Percentiles rank a stretch among this genome's conserved stretches.
These are phyloP conservation scores for Hydrolagus affinis DNA, from an alignment of 2,113 vertebrate genomes.

Conservation along the genomic window DNA sequence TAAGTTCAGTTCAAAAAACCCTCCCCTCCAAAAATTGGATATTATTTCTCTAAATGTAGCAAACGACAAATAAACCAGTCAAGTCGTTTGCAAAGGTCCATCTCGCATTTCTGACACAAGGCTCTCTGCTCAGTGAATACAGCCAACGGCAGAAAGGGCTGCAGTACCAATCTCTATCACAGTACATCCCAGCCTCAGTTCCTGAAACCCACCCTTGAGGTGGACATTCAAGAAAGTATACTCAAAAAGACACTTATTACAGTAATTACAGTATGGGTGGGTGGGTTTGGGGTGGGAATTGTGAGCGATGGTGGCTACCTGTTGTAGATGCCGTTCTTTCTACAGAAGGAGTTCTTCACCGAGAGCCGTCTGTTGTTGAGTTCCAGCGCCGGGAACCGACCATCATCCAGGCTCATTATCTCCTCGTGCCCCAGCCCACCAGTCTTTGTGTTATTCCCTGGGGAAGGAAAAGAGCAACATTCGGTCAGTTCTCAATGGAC, in stretches of 20 bases:
- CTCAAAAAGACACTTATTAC: neutral
- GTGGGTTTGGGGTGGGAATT: neutral
- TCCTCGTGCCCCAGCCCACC: conserved; percentile 80
- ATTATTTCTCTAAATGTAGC: neutral
- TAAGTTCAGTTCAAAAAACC: neutral
- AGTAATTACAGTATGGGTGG: neutral
- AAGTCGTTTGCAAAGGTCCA: neutral
- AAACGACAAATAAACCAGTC: neutral
- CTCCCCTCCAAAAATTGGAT: neutral
- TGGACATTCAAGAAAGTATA: neutral
- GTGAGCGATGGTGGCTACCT: conserved; percentile 54
- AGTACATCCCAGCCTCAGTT: neutral
- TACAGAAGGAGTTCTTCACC: conserved; percentile 90
- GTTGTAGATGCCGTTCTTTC: conserved; percentile 92
- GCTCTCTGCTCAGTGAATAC: neutral
- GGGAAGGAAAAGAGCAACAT: conserved; percentile 31
- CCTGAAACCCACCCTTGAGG: neutral
- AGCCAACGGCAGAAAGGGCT: neutral
- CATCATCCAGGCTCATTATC: conserved; percentile 91
- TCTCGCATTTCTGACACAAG: neutral
- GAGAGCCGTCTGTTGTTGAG: conserved; percentile 92
- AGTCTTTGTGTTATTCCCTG: conserved; percentile 78
- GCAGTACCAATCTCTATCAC: neutral
- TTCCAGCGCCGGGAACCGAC: conserved; percentile 86
- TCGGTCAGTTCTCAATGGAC: neutral